Conservation (phyloP, 2,113 vertebrate genomes). For the Stictonetta naevosa region DNA sequence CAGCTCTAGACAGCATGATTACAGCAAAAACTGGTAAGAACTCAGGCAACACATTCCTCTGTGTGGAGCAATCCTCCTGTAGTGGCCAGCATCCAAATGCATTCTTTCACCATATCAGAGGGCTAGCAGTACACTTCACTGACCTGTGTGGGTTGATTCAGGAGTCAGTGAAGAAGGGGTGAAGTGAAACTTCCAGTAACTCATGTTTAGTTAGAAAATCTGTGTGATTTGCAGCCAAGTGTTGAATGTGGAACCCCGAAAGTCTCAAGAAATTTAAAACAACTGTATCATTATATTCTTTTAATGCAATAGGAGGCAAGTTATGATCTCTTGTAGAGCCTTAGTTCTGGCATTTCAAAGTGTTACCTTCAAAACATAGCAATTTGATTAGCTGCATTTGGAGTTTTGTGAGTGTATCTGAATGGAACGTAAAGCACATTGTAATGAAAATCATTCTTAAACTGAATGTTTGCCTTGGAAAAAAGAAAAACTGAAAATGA, state of each 20-base stretch:
- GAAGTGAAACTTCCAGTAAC: not conserved
- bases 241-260: not conserved
- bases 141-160: not conserved
- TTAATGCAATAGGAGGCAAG: not conserved
- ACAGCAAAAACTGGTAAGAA: not conserved
- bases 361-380: not conserved
- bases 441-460: not conserved
- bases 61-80: not conserved
- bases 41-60: not conserved
- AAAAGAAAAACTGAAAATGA: not conserved
- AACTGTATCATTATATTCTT: not conserved
- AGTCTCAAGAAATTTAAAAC: not conserved
- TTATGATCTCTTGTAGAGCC: not conserved
- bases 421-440: not conserved
- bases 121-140: not conserved
- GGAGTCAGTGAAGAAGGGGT: not conserved
- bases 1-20: not conserved
- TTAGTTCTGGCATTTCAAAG: not conserved
- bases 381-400: not conserved
- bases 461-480: not conserved
- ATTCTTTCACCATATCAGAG: not conserved
- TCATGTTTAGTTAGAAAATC: not conserved
- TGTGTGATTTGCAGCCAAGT: not conserved
- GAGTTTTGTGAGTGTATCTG: not conserved
- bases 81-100: not conserved